Percentiles rank a stretch among this genome's conserved stretches.
Conservation (phyloP, 2,888 invertebrate species). For the Antheraea yamamai region DNA sequence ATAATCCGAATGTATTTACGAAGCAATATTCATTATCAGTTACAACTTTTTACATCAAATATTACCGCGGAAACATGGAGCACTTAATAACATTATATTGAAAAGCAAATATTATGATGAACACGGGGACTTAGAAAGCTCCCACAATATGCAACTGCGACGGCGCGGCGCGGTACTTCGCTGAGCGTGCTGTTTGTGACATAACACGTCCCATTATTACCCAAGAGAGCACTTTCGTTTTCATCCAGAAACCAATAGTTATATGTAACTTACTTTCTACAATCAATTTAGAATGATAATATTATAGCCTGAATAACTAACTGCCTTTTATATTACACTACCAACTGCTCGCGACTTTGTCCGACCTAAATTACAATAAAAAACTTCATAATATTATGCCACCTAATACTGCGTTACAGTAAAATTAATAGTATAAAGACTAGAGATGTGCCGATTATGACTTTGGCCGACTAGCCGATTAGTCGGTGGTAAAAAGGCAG, state of each 20-base stretch:
- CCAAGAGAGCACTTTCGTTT: slow-evolving; percentile 20
- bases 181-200: background rate
- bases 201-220: slow-evolving; percentile 15
- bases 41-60: background rate
- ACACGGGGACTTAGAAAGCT: slow-evolving; percentile 1
- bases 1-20: background rate
- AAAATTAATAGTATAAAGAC: no score
- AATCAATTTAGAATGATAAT: background rate
- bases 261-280: slow-evolving; percentile 14
- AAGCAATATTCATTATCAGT: background rate
- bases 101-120: background rate
- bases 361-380: no score
- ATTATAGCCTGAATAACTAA: background rate
- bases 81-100: background rate
- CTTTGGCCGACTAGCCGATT: no score
- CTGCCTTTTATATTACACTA: no score
- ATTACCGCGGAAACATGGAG: background rate
- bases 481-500: no score
- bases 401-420: no score
- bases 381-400: no score
- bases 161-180: background rate
- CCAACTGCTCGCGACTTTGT: no score
- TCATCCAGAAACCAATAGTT: slow-evolving; percentile 21
- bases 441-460: no score
- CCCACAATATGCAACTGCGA: background rate